These are phyloP conservation scores for Hyposmocoma kahamanoa DNA, from an alignment of 1,140 invertebrate genomes.

Conservation along the genomic window DNA sequence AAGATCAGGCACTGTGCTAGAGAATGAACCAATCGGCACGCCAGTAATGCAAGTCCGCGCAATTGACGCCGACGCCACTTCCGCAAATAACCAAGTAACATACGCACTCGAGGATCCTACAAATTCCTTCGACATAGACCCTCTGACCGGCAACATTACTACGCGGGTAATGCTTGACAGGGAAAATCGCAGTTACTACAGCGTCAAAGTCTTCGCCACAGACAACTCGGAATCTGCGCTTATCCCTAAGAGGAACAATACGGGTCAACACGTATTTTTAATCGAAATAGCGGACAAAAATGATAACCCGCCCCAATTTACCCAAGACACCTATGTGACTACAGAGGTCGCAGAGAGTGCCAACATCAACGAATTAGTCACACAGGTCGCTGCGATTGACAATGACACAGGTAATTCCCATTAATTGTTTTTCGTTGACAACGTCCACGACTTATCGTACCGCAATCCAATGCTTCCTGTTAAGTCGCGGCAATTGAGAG, in stretches of 20 bases:
- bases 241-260: constrained; percentile 78
- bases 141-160: constrained; percentile 88
- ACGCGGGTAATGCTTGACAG: constrained; percentile 86
- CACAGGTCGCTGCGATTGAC: constrained; percentile 87
- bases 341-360: constrained; percentile 87
- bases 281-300: constrained; percentile 94
- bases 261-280: constrained; percentile 83
- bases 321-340: constrained; percentile 81
- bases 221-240: constrained; percentile 91
- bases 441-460: too few species aligned
- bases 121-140: constrained; percentile 86
- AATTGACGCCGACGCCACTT: constrained; percentile 89
- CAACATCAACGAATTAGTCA: constrained; percentile 85
- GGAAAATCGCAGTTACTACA: constrained; percentile 85
- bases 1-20: constrained; percentile 84
- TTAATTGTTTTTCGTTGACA: background rate
- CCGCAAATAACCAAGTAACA: constrained; percentile 85
- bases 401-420: constrained; percentile 81
- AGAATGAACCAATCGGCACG: constrained; percentile 87
- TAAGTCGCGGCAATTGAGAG: too few species aligned
- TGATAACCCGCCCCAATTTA: constrained; percentile 90
- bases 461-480: too few species aligned
- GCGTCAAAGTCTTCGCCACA: constrained; percentile 85
- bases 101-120: constrained; percentile 82
- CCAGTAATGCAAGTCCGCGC: constrained; percentile 90